These are phyloP conservation scores for Drosophila kanekoi DNA, from an alignment of 2,888 invertebrate genomes.

Conservation along the genomic window DNA sequence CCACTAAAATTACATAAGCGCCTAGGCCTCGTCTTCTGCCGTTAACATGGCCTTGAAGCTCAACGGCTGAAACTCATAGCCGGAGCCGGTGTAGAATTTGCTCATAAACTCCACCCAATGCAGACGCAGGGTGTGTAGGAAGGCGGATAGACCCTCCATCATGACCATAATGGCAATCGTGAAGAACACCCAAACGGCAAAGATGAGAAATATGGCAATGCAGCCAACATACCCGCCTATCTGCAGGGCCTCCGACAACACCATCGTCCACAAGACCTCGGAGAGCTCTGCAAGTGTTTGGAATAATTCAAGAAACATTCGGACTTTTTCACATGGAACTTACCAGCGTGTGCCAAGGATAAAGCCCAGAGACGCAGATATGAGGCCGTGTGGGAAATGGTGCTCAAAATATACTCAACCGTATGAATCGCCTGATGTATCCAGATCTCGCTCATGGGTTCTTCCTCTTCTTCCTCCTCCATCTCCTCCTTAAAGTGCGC, in stretches of 20 bases:
- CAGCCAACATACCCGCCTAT: conserved; percentile 89
- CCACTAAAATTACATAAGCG: conserved; percentile 39
- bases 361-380: conserved; percentile 98
- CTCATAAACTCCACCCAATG: conserved; percentile 99
- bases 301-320: neutral
- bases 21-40: conserved; percentile 86
- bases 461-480: conserved; percentile 86
- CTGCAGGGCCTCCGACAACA: conserved; percentile 91
- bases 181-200: conserved; percentile 95
- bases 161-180: conserved; percentile 98
- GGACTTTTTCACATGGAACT: conserved; percentile 79
- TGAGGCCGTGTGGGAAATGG: conserved; percentile 98
- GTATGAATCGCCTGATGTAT: conserved; percentile 98
- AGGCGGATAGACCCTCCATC: conserved; percentile 99
- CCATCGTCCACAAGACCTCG: conserved; percentile 97
- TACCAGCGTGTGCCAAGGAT: conserved; percentile 97
- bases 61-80: conserved; percentile 93
- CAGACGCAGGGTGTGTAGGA: conserved; percentile 98
- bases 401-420: conserved; percentile 97
- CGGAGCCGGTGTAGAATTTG: conserved; percentile 94
- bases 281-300: conserved; percentile 88
- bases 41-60: conserved; percentile 91
- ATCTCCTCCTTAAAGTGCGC: conserved; percentile 83
- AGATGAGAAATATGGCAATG: conserved; percentile 92
- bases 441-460: conserved; percentile 93